phyloP scores from a whole-genome alignment of 53 echinoderm and acorn worm genomes.

The Stichopus horrens region DNA sequence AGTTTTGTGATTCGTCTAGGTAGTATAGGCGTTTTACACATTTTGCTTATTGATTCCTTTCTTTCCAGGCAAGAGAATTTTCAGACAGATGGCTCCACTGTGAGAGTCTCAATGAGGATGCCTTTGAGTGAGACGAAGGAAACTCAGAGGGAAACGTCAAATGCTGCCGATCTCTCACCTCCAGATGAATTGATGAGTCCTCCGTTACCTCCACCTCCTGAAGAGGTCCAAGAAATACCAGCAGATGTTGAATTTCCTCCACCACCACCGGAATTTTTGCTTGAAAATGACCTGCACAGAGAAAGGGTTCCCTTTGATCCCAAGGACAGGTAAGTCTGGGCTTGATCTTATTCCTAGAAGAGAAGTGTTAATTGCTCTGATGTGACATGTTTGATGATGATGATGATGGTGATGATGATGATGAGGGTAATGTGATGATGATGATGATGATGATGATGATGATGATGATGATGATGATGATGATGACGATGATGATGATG shows the following conservation, averaged over 20 bases:
- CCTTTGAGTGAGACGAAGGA: not conserved
- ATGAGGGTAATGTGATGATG: no score
- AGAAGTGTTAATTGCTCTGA: no score
- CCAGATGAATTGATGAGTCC: not conserved
- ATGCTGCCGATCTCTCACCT: not conserved
- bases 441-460: no score
- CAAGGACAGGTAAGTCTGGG: not conserved
- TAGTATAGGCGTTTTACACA: not conserved
- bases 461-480: no score
- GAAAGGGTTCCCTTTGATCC: not conserved
- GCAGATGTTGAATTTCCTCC: slow-evolving; percentile 25
- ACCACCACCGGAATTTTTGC: slow-evolving; percentile 21
- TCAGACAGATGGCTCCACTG: not conserved
- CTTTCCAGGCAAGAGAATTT: not conserved
- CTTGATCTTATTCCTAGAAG: no score
- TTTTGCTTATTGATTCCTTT: not conserved
- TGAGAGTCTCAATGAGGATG: not conserved
- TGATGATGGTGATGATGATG: no score
- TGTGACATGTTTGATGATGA: no score
- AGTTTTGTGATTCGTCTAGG: no score
- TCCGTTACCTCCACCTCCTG: slow-evolving; percentile 26
- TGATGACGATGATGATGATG: no score
- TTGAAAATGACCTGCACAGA: not conserved
- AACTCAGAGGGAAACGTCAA: not conserved
- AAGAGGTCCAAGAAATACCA: slow-evolving; percentile 8